Conservation (phyloP, 1,140 invertebrate species). For the Drosophila sproati region DNA sequence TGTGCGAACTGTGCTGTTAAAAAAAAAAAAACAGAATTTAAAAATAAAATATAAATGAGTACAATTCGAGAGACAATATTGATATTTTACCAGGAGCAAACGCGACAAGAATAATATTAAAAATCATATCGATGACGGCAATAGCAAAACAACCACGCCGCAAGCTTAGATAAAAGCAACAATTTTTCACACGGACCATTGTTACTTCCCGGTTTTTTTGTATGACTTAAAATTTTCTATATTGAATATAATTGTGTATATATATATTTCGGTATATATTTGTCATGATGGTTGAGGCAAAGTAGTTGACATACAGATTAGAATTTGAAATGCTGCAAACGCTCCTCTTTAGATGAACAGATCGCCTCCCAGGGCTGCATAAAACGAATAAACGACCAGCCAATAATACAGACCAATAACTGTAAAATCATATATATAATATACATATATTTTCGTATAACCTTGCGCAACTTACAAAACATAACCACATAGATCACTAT, state of each 20-base stretch:
- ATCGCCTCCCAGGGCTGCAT: conserved; percentile 60
- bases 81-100: too few species aligned
- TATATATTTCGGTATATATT: conserved; percentile 2
- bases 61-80: too few species aligned
- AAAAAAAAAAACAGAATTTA: too few species aligned
- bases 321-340: conserved; percentile 16
- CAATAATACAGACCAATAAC: conserved; percentile 50
- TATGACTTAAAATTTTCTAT: conserved; percentile 1
- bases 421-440: conserved; percentile 6
- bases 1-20: conserved; percentile 1
- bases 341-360: conserved; percentile 44
- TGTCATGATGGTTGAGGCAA: conserved; percentile 47
- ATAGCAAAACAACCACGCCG: conserved; percentile 49
- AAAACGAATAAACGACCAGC: conserved; percentile 68
- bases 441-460: too few species aligned
- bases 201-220: background rate
- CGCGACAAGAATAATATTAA: conserved; percentile 18
- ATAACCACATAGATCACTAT: too few species aligned
- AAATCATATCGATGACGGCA: conserved; percentile 24
- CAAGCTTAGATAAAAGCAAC: conserved; percentile 45
- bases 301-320: conserved; percentile 14
- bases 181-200: conserved; percentile 24
- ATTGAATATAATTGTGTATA: conserved; percentile 1
- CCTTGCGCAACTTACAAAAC: too few species aligned
- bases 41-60: too few species aligned